Evolutionary conservation across 2,113 vertebrate genomes (phyloP).

Genomic region (Hystrix cristata): DNA sequence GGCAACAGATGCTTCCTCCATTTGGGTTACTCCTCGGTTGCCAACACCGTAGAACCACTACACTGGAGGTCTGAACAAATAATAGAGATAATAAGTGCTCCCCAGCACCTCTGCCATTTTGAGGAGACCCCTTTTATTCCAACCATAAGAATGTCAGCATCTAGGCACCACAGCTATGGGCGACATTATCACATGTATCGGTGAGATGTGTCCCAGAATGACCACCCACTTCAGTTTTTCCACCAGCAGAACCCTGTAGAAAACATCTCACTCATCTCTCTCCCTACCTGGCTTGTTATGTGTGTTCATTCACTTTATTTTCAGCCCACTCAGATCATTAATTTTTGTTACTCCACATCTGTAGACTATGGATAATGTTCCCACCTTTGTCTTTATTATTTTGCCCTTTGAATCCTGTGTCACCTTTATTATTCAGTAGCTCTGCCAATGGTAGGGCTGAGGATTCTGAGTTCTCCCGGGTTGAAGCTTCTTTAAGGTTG

Average conservation of each 20-base stretch:
- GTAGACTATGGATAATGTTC: neutral
- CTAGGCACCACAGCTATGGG: neutral
- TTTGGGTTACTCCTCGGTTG: neutral
- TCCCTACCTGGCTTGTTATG: neutral
- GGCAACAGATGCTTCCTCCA: neutral
- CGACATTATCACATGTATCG: neutral
- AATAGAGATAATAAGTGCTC: neutral
- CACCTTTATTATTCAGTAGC: neutral
- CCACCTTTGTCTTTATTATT: neutral
- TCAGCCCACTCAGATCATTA: neutral
- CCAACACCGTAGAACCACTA: neutral
- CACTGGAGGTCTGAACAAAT: neutral
- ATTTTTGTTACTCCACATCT: neutral
- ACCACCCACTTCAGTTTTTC: neutral
- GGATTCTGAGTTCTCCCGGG: neutral
- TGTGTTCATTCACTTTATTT: neutral
- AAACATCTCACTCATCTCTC: neutral
- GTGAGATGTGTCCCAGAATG: neutral
- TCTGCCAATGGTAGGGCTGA: neutral
- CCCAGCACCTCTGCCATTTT: neutral
- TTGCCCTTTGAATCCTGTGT: neutral
- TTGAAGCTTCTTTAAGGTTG: slow-evolving; percentile 18
- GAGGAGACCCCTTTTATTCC: neutral
- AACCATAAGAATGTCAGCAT: neutral
- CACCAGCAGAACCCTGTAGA: neutral